Evolutionary conservation across 2,113 vertebrate species (phyloP).

Genomic region (Rhinichthys klamathensis): DNA sequence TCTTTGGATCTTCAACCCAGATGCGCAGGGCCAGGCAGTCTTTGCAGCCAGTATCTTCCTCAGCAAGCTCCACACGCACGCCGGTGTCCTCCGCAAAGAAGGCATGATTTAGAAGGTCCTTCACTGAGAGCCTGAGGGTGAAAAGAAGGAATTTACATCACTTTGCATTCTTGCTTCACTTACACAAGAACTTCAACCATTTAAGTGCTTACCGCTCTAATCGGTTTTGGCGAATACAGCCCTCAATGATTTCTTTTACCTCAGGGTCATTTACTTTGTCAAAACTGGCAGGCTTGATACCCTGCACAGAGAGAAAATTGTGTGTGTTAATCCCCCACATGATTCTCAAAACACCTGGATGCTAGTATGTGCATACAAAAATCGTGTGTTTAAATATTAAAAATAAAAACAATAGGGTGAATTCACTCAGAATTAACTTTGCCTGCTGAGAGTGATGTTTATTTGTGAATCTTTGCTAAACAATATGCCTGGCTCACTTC

Average conservation of each 20-base stretch:
- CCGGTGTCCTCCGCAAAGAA: slow-evolving; percentile 96
- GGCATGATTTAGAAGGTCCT: slow-evolving; percentile 86
- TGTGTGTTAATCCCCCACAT: background rate
- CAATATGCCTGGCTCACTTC: background rate
- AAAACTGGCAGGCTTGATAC: slow-evolving; percentile 95
- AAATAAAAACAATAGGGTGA: background rate
- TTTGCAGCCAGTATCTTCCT: slow-evolving; percentile 82
- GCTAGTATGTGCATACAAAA: background rate
- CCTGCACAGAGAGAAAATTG: slow-evolving; percentile 69
- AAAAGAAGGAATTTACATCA: background rate
- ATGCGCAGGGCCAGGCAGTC: slow-evolving; percentile 87
- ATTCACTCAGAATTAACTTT: background rate
- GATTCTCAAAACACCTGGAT: background rate
- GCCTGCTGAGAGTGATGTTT: background rate
- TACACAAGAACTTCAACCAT: background rate
- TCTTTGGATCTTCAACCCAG: slow-evolving; percentile 96
- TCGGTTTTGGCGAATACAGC: slow-evolving; percentile 92
- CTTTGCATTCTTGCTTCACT: background rate
- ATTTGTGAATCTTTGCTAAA: background rate
- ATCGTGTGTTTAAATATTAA: no score
- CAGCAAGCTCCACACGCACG: slow-evolving; percentile 90
- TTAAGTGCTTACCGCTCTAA: slow-evolving; percentile 80
- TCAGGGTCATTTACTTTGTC: slow-evolving; percentile 93
- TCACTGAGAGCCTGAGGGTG: slow-evolving; percentile 82
- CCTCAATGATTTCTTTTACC: slow-evolving; percentile 94